Conservation (phyloP, 2,113 vertebrate species). For the Corythaixoides concolor region DNA sequence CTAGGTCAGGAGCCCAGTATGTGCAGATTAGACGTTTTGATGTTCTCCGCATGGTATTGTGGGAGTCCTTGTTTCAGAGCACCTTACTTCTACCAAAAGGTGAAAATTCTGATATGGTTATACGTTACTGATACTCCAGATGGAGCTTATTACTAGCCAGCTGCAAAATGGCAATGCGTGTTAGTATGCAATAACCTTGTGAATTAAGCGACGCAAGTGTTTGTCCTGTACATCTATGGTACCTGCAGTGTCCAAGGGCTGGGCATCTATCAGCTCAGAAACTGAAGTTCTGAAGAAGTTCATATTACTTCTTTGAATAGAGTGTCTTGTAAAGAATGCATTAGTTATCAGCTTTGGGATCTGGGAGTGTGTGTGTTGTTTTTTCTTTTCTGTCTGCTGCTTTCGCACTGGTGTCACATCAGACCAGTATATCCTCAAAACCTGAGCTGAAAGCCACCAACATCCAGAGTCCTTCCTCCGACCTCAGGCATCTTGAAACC, state of each 20-base stretch:
- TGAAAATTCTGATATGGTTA: neutral
- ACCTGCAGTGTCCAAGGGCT: neutral
- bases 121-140: neutral
- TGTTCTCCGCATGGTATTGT: neutral
- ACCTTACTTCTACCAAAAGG: neutral
- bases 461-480: neutral
- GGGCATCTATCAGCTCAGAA: neutral
- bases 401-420: neutral
- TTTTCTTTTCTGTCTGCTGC: neutral
- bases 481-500: neutral
- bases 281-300: neutral
- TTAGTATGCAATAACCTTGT: neutral
- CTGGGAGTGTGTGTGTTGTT: neutral
- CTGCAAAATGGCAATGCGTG: neutral
- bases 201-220: neutral
- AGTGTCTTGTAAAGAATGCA: neutral
- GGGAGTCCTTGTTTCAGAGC: neutral
- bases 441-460: neutral
- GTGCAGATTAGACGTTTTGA: neutral
- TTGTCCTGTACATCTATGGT: neutral
- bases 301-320: neutral
- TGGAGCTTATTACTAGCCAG: neutral
- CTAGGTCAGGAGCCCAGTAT: neutral
- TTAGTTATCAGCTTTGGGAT: neutral
- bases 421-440: neutral